Evolutionary conservation across 2,797 vertebrate species (phyloP).

Genomic region (Synaphobranchus kaupii): DNA sequence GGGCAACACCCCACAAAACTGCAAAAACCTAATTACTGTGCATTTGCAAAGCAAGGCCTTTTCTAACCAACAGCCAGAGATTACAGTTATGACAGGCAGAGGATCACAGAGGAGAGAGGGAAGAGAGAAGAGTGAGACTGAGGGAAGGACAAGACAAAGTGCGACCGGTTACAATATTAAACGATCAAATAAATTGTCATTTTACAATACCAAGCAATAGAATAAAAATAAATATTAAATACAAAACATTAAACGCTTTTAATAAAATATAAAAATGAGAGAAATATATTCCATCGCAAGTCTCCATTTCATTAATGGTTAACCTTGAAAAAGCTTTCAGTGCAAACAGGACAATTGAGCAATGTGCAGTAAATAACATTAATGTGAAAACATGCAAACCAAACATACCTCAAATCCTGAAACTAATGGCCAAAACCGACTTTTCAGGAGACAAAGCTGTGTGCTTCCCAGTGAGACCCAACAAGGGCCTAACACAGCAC

Average conservation of each 20-base stretch:
- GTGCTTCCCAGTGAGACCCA: slow-evolving; percentile 10
- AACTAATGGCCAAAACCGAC: slow-evolving; percentile 39
- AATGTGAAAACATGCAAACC: not conserved
- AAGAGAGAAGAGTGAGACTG: not conserved
- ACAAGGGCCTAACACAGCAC: slow-evolving; percentile 8
- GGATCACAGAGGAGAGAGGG: slow-evolving; percentile 21
- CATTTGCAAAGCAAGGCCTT: slow-evolving; percentile 37
- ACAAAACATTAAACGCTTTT: not conserved
- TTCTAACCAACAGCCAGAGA: slow-evolving; percentile 25
- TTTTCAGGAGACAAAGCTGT: slow-evolving; percentile 30
- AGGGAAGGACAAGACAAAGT: not conserved
- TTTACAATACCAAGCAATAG: not conserved
- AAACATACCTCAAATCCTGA: slow-evolving; percentile 36
- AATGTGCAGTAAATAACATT: slow-evolving; percentile 21
- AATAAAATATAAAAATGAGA: not conserved
- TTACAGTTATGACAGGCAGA: slow-evolving; percentile 25
- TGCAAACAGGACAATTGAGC: not conserved
- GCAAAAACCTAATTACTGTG: slow-evolving; percentile 52
- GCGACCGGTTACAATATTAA: not conserved
- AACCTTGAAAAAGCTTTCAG: slow-evolving; percentile 13
- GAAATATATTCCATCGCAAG: not conserved
- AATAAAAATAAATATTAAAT: not conserved
- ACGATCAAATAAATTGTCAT: not conserved
- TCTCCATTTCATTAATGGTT: slow-evolving; percentile 10
- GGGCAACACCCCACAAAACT: slow-evolving; percentile 37